These are phyloP conservation scores for Rynchops niger DNA, from an alignment of 2,113 vertebrate species.

Conservation along the genomic window DNA sequence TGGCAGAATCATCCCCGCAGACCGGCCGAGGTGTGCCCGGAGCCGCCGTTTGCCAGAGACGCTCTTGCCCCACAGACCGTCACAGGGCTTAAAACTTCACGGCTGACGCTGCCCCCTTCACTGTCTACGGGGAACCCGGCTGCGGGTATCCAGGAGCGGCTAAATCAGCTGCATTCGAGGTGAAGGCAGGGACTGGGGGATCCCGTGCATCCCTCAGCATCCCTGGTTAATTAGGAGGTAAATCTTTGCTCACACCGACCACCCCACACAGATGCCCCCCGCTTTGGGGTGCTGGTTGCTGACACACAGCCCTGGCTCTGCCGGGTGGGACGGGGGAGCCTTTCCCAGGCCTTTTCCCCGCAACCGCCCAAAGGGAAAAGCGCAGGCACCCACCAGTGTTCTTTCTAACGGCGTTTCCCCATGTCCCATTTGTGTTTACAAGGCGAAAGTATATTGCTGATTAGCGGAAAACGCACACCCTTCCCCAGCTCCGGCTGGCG, in stretches of 20 bases:
- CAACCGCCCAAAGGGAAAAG: fast-evolving
- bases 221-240: neutral
- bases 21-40: too few species aligned
- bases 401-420: fast-evolving
- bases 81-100: fast-evolving
- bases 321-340: fast-evolving
- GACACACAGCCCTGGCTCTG: neutral
- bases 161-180: fast-evolving
- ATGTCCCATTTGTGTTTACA: neutral
- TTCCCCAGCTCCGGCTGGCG: neutral
- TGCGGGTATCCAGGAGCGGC: fast-evolving
- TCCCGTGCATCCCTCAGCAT: too few species aligned
- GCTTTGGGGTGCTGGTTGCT: neutral
- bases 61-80: fast-evolving
- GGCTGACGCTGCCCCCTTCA: fast-evolving
- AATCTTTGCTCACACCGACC: fast-evolving
- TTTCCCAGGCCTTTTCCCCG: too few species aligned
- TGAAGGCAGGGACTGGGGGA: neutral
- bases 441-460: neutral
- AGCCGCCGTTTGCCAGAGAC: neutral
- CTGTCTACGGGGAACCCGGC: neutral
- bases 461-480: neutral
- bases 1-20: neutral
- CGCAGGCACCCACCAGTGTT: fast-evolving
- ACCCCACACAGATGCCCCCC: neutral